These are phyloP conservation scores for Antitype chi DNA, from an alignment of 2,888 invertebrate species.

Conservation along the genomic window DNA sequence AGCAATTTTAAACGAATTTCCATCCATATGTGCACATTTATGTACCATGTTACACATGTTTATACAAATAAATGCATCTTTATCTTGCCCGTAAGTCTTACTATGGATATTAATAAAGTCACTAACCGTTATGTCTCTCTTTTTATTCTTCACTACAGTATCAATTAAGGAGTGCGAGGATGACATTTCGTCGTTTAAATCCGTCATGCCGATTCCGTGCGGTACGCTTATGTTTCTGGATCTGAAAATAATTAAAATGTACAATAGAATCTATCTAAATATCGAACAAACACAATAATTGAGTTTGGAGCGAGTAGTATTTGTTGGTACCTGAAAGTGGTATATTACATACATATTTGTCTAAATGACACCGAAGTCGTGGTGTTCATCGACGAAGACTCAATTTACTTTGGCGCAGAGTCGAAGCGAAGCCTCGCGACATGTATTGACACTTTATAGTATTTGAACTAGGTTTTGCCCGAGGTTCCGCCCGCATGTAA, in stretches of 20 bases:
- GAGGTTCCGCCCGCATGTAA: neutral
- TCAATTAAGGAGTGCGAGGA: neutral
- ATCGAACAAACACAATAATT: neutral
- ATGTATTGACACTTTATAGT: neutral
- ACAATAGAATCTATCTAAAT: neutral
- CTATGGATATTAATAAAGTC: neutral
- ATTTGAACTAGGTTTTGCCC: neutral
- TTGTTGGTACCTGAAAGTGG: neutral
- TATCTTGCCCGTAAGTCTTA: neutral
- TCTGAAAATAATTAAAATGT: constrained; percentile 75
- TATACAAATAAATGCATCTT: no score
- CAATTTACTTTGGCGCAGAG: neutral
- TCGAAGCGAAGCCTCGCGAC: neutral
- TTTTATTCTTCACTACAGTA: neutral
- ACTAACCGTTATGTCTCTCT: constrained; percentile 25
- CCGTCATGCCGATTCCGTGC: constrained; percentile 56
- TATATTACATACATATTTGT: neutral
- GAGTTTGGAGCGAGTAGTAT: neutral
- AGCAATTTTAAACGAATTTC: no score
- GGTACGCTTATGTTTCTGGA: constrained; percentile 82
- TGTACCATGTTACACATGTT: no score
- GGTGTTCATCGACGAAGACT: neutral
- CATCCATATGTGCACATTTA: no score
- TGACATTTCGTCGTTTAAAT: constrained; percentile 2
- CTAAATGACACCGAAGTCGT: neutral